Base-by-base conservation (phyloP, 1,140 invertebrate genomes). In the Coptotermes formosanus region DNA sequence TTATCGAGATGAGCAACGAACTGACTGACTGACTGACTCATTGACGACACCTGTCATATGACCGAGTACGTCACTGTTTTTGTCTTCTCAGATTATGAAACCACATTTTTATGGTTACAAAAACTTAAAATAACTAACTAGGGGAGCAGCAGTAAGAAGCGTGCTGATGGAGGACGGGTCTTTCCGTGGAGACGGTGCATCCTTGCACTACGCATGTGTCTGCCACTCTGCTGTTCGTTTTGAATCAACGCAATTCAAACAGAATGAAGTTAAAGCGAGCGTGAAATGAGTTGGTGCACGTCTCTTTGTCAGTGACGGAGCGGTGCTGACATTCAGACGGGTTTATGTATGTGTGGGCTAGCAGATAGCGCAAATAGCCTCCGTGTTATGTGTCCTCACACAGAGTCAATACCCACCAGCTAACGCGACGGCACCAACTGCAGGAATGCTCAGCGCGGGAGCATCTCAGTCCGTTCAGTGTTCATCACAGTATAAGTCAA, bases 201-300 rank as follows among this genome's bases (percentile, higher is more conserved):
- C 64, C n/a, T 25, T 75, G 7, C 64, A 30, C 2, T 25, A 30
- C 64, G 2, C 64, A 11, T n/a, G 59, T 19, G 59, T 8, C 59
- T 23, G 59, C 11, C 14, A 48, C 11, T 16, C 45, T 16, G 25
- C 64, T 75, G n/a, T 75, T 30, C n/a, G 64, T 75, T 75, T 75
- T n/a, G 64, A 75, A 75, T 75, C 64, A 75, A 30, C 64, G 25
- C 64, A n/a, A 30, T 75, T 75, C 64, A 75, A 75, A 75, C 64
- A 75, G 64, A 75, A 75, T 75, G 1, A 75, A 75, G 64, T 75
- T 75, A 75, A 75, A 75, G 64, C 64, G 64, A 75, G 64, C 64
- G 64, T 75, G 64, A 75, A 75, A 75, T 75, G 64, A 75, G 64
- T 75, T 75, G 64, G 64, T 75, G 30, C 64, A 75, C 64, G 64